phyloP scores from a whole-genome alignment of 2,797 vertebrate genomes.

The Pseudochirops corinnae region DNA sequence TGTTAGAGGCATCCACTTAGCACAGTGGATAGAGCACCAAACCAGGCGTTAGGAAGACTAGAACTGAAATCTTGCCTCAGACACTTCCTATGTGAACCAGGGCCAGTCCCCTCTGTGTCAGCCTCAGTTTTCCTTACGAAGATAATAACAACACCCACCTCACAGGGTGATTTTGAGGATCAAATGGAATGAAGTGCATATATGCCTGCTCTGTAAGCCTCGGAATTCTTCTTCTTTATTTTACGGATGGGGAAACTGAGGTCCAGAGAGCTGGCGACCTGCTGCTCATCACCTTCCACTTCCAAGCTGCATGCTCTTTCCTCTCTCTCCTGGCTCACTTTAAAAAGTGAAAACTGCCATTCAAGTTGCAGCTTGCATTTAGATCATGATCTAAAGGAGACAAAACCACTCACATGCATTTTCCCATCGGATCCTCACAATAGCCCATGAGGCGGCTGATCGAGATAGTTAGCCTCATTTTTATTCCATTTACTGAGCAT shows the following conservation, averaged over 20 bases:
- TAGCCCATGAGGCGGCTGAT: too few relatives aligned
- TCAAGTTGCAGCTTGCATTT: background rate
- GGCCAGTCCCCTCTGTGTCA: background rate
- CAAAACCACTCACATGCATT: background rate
- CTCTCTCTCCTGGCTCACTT: background rate
- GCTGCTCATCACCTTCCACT: background rate
- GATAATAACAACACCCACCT: background rate
- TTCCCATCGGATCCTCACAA: background rate
- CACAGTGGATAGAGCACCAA: background rate
- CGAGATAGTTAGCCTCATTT: background rate
- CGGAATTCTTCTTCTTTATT: too few relatives aligned
- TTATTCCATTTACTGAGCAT: background rate
- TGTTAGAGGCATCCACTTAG: background rate
- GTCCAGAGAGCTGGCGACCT: background rate
- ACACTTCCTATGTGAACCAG: background rate
- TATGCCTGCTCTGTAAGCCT: background rate
- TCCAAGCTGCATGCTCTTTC: background rate
- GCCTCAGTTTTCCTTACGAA: background rate
- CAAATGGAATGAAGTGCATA: background rate
- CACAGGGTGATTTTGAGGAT: background rate
- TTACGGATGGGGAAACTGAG: too few relatives aligned
- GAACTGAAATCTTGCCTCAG: background rate
- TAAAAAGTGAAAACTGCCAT: background rate
- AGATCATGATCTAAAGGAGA: too few relatives aligned
- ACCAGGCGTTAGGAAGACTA: background rate